These are phyloP conservation scores for Thelaira solivaga DNA, from an alignment of 2,888 invertebrate species.

Conservation along the genomic window DNA sequence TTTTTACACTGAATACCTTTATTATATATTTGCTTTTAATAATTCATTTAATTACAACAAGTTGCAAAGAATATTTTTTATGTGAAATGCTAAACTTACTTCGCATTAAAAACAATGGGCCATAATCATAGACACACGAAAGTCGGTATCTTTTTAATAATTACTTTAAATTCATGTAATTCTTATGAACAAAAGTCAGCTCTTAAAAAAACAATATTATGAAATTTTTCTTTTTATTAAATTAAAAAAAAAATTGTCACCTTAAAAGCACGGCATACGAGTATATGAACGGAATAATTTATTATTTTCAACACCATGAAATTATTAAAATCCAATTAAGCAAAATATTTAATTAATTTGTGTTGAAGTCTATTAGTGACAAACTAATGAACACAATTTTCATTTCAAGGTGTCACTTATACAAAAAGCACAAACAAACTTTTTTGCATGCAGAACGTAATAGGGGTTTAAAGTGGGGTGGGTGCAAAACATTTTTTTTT, in stretches of 20 bases:
- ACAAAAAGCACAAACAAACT: constrained; percentile 23
- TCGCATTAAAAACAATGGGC: too few species aligned
- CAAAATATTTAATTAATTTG: constrained; percentile 48
- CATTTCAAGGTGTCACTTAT: constrained; percentile 50
- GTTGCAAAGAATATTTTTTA: neutral
- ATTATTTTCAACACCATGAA: constrained; percentile 48
- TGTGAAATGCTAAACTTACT: too few species aligned
- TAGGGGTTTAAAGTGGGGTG: neutral
- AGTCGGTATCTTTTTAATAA: too few species aligned
- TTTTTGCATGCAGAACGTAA: neutral
- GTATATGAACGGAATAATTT: constrained; percentile 8
- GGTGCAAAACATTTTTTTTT: constrained; percentile 18
- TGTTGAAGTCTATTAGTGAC: constrained; percentile 29
- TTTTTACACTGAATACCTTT: too few species aligned
- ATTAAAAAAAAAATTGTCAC: constrained; percentile 16
- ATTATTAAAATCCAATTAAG: constrained; percentile 51
- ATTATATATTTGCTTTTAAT: too few species aligned
- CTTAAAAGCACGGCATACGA: neutral
- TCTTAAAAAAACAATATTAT: too few species aligned
- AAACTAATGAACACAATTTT: constrained; percentile 27
- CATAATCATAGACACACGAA: too few species aligned
- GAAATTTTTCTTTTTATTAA: too few species aligned
- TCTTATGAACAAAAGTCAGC: too few species aligned
- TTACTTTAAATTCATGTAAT: too few species aligned
- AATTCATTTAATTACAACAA: neutral